Percentiles rank a stretch among this genome's conserved stretches.
phyloP scores from a whole-genome alignment of 2,888 invertebrate genomes.

The Temnothorax unifasciatus region DNA sequence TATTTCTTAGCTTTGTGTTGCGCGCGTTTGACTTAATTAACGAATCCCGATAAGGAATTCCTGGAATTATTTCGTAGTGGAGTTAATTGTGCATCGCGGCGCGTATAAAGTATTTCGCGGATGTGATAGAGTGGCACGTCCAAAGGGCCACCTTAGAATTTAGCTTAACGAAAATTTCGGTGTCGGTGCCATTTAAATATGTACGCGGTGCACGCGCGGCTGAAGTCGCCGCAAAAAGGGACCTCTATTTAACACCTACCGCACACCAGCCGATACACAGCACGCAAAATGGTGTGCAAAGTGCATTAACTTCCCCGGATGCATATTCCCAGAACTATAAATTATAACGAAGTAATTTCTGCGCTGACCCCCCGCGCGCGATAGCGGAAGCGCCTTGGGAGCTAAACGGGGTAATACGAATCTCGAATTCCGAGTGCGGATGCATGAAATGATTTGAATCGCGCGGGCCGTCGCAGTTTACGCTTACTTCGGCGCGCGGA shows the following conservation, averaged over 20 bases:
- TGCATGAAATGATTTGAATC: conserved; percentile 66
- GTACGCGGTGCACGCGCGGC: conserved; percentile 20
- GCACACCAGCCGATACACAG: conserved; percentile 21
- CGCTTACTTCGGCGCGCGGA: conserved; percentile 45
- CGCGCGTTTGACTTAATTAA: conserved; percentile 22
- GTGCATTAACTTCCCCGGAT: conserved; percentile 56
- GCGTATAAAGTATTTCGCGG: neutral
- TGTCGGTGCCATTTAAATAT: conserved; percentile 28
- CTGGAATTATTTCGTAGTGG: conserved; percentile 22
- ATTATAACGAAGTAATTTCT: conserved; percentile 74
- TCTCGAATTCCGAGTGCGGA: conserved; percentile 52
- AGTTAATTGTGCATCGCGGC: conserved; percentile 10
- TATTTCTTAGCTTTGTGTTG: conserved; percentile 31
- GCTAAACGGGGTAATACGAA: conserved; percentile 63
- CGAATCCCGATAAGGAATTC: conserved; percentile 25
- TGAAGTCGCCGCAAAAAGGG: conserved; percentile 39
- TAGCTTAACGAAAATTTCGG: conserved; percentile 14
- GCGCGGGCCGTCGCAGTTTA: conserved; percentile 54
- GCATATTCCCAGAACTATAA: conserved; percentile 67
- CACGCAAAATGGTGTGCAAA: conserved; percentile 52
- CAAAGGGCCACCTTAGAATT: conserved; percentile 12
- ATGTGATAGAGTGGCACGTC: conserved; percentile 9
- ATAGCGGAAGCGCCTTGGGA: conserved; percentile 72
- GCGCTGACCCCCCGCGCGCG: conserved; percentile 53
- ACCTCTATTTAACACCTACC: conserved; percentile 39